phyloP scores from a whole-genome alignment of 2,113 vertebrate species.

The Anolis carolinensis region DNA sequence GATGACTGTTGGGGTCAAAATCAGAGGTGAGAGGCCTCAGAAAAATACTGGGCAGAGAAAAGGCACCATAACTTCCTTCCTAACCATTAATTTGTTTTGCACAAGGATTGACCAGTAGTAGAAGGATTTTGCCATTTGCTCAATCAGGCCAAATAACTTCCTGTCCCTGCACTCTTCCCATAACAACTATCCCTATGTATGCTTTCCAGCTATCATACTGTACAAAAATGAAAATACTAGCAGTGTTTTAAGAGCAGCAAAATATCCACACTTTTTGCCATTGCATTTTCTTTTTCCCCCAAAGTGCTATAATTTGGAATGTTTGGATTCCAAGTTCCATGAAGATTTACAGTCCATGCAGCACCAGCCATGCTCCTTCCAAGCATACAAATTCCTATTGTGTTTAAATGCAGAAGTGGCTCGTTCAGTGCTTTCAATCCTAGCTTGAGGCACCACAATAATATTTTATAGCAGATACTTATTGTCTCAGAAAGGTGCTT shows the following conservation, averaged over 20 bases:
- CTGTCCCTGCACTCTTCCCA: too few relatives aligned
- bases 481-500: conserved; percentile 59
- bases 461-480: conserved; percentile 59
- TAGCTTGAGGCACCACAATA: conserved; percentile 52
- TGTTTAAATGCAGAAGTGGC: conserved; percentile 49
- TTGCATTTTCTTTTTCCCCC: background rate
- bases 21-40: background rate
- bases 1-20: background rate
- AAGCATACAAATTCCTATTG: conserved; percentile 44
- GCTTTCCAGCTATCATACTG: background rate
- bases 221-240: background rate
- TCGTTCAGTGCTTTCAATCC: conserved; percentile 39
- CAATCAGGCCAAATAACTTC: background rate
- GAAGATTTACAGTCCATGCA: conserved; percentile 38
- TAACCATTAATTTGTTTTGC: too few relatives aligned
- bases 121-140: too few relatives aligned
- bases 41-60: background rate
- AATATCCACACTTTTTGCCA: background rate
- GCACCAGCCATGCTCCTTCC: conserved; percentile 7
- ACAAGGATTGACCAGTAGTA: too few relatives aligned
- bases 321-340: conserved; percentile 34
- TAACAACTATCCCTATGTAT: background rate
- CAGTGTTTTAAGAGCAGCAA: background rate
- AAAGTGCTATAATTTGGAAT: background rate
- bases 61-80: too few relatives aligned